These are phyloP conservation scores for Odobenus rosmarus DNA, from an alignment of 2,113 vertebrate genomes.

Conservation along the genomic window DNA sequence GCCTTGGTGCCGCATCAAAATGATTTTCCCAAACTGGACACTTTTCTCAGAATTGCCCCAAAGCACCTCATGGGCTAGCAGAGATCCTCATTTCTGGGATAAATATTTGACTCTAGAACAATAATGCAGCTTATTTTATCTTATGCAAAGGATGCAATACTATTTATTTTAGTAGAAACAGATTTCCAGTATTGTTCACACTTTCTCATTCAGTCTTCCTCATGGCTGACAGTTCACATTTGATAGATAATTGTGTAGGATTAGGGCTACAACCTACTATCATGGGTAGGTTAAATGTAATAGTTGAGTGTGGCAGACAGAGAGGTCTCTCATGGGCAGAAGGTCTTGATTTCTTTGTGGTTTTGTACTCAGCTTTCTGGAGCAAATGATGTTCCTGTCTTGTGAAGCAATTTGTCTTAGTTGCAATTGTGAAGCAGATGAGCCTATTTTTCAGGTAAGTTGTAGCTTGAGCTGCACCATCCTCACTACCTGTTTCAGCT, in stretches of 20 bases:
- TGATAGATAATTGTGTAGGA: background rate
- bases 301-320: background rate
- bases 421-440: background rate
- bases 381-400: background rate
- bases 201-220: background rate
- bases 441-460: background rate
- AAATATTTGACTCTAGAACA: background rate
- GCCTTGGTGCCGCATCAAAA: background rate
- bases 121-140: background rate
- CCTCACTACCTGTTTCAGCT: background rate
- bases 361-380: background rate
- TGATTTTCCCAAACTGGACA: background rate
- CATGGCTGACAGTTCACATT: conserved; percentile 6
- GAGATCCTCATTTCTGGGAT: background rate
- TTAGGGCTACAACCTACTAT: background rate
- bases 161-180: background rate
- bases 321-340: background rate
- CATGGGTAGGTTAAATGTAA: background rate
- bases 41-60: background rate
- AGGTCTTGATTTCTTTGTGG: background rate
- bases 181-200: background rate
- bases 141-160: background rate
- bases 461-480: background rate
- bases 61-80: background rate
- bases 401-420: background rate